Evolutionary conservation across 2,797 vertebrate species (phyloP), one percentile per base, ranked within the genome.

Genomic region (Alectoris magna): DNA sequence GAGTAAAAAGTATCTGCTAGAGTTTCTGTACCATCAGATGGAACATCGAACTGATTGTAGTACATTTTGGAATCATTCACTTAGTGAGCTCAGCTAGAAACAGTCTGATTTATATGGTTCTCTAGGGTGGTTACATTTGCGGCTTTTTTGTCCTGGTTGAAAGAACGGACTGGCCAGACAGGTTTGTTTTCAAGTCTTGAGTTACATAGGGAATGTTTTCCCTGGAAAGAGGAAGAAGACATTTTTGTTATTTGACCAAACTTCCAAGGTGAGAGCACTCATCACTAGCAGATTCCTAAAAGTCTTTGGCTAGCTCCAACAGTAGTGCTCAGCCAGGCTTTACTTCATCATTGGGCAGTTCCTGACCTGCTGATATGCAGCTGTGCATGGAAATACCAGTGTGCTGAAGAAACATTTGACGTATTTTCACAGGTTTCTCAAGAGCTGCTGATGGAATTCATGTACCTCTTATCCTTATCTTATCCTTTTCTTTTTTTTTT

Each of bases 11-110:
- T 71, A 6, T 71, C 74, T 84, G 39, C 78, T 87, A 44, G 63
- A 81, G 70, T 89, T 95, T 84, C 84, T 86, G 73, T 93, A 3
- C 67, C 60, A 46, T 83, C 82, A 94, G 43, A 87, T 92, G 76
- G 70, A 91, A 63, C 73, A 70, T 75, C 60, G 73, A 44, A 70
- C 39, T 70, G 69, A 72, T 41, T 41, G 53, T 64, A 74, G 82
- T 70, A 9, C 18, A 7, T 93, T 93, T 89, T 83, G 55, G 84
- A 91, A 85, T 17, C 70, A 41, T 87, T 87, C 64, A 49, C 64
- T 62, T 53, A 72, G 31, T 90, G 79, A 93, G 19, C 55, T 69
- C 51, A 88, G 58, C 31, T 73, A 71, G 62, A 88, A 88, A 80
- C 1, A 94, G 58, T 21, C 38, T 2, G 1, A 15, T 85, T 71